These are phyloP conservation scores for Drosophila takahashii DNA, from an alignment of 1,140 invertebrate species.

Conservation along the genomic window DNA sequence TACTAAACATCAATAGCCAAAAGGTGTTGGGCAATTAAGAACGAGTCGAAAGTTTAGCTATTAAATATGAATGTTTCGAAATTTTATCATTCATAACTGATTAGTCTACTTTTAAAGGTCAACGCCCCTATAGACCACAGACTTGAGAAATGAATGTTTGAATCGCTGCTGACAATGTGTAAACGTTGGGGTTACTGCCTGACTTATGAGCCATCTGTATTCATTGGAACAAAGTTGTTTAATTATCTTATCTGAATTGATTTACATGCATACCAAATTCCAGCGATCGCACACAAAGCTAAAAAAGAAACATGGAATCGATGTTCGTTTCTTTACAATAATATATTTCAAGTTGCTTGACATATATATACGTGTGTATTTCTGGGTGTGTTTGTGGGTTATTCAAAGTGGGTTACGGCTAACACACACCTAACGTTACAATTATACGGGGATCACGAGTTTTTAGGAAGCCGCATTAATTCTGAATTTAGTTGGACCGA, in stretches of 20 bases:
- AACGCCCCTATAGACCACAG: constrained; percentile 19
- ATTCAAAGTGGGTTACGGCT: constrained; percentile 17
- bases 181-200: constrained; percentile 21
- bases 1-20: constrained; percentile 13
- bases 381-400: constrained; percentile 10
- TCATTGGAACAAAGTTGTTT: constrained; percentile 21
- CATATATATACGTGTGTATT: constrained; percentile 26
- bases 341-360: constrained; percentile 55
- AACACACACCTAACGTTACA: constrained; percentile 8
- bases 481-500: not conserved
- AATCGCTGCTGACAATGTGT: constrained; percentile 15
- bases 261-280: constrained; percentile 52
- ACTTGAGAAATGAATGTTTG: constrained; percentile 19
- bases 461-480: constrained; percentile 11
- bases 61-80: constrained; percentile 22
- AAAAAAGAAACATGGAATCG: constrained; percentile 12
- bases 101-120: constrained; percentile 26
- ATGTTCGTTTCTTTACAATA: constrained; percentile 44
- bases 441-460: not conserved
- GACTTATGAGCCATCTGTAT: constrained; percentile 35
- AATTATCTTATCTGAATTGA: constrained; percentile 45
- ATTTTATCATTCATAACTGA: not conserved
- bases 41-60: constrained; percentile 33
- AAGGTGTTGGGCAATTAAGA: constrained; percentile 32
- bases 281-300: constrained; percentile 18